phyloP scores from a whole-genome alignment of 2,113 vertebrate genomes.

The Eonycteris spelaea region DNA sequence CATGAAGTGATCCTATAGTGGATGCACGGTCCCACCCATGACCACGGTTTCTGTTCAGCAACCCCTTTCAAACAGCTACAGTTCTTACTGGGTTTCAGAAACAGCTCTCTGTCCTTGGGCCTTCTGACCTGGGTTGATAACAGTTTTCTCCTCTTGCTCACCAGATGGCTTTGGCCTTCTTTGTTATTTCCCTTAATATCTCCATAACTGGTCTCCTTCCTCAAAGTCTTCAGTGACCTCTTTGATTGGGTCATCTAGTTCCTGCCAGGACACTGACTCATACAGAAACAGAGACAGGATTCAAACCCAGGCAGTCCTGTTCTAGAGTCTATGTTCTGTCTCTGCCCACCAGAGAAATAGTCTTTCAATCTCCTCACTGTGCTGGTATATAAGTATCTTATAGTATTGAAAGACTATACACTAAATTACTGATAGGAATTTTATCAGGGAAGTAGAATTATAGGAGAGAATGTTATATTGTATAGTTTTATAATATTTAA shows the following conservation, averaged over 20 bases:
- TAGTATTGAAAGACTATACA: background rate
- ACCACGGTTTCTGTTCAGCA: background rate
- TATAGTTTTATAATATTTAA: background rate
- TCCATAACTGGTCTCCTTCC: background rate
- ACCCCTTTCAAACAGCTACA: too few relatives aligned
- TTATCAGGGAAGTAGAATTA: background rate
- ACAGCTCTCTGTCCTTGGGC: background rate
- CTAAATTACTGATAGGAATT: background rate
- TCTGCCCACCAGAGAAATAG: background rate
- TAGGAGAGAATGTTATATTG: background rate
- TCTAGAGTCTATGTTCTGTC: background rate
- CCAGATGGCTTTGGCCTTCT: background rate
- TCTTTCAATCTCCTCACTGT: background rate
- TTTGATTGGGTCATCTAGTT: background rate
- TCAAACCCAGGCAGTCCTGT: background rate
- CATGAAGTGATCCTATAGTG: background rate
- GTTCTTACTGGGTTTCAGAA: too few relatives aligned
- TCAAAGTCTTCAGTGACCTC: background rate
- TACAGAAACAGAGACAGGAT: background rate
- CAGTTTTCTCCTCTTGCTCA: background rate
- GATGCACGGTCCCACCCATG: background rate
- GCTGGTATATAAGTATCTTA: background rate
- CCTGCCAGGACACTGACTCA: background rate
- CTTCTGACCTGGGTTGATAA: background rate
- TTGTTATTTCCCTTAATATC: background rate